Conservation (phyloP, 2,888 invertebrate species). For the Laothoe populi region DNA sequence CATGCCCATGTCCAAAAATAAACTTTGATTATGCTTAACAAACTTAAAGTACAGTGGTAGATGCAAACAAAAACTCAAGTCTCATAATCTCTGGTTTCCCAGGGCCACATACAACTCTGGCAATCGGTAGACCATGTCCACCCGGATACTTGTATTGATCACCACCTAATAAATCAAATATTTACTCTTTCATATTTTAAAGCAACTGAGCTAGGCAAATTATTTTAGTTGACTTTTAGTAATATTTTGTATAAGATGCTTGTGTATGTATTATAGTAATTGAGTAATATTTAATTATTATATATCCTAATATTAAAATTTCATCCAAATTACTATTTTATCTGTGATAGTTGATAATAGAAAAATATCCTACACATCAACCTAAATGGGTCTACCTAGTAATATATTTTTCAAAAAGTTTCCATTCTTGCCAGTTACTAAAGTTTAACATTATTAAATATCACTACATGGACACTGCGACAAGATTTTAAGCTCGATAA, state of each 20-base stretch:
- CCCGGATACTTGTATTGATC: background rate
- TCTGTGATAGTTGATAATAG: slow-evolving; percentile 19
- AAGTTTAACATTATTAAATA: background rate
- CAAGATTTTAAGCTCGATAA: slow-evolving; percentile 22
- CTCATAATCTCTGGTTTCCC: background rate
- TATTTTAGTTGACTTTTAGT: background rate
- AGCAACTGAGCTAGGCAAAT: background rate
- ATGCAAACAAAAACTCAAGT: background rate
- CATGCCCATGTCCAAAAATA: background rate
- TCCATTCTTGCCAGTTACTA: background rate
- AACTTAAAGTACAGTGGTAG: background rate
- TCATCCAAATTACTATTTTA: slow-evolving; percentile 5
- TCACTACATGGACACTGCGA: slow-evolving; percentile 10
- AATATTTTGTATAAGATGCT: background rate
- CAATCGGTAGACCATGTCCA: background rate
- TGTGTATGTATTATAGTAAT: background rate
- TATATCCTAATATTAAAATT: background rate
- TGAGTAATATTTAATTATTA: background rate
- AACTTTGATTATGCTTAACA: background rate
- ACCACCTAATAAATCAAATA: background rate
- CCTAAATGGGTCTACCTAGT: slow-evolving; percentile 8
- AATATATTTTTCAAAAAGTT: slow-evolving; percentile 20
- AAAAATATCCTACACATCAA: slow-evolving; percentile 18
- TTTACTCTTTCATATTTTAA: background rate
- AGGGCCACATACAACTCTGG: background rate